These are phyloP conservation scores for Malacoraja senta DNA, from an alignment of 2,797 vertebrate species.

Conservation along the genomic window DNA sequence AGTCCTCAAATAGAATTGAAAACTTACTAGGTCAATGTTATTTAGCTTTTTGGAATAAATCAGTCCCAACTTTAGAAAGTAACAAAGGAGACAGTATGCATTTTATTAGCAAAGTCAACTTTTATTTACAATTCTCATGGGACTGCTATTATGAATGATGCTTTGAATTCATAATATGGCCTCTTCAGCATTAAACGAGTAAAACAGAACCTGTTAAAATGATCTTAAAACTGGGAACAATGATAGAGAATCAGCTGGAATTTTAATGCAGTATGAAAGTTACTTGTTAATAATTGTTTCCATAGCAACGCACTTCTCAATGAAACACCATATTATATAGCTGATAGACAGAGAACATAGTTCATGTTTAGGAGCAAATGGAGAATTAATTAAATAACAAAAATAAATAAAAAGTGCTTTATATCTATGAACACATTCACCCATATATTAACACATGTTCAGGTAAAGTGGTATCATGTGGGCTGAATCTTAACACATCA, in stretches of 20 bases:
- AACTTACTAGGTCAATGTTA: background rate
- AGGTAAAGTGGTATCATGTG: background rate
- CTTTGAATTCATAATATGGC: conserved; percentile 2
- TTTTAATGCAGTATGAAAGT: background rate
- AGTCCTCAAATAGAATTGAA: background rate
- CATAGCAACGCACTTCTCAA: background rate
- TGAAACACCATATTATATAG: background rate
- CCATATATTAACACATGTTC: background rate
- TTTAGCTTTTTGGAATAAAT: background rate
- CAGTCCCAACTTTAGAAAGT: background rate
- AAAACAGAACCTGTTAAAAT: conserved; percentile 25
- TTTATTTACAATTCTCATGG: background rate
- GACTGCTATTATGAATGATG: background rate
- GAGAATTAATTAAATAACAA: background rate
- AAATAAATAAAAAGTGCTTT: background rate
- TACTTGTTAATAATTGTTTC: background rate
- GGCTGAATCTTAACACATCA: too few relatives aligned
- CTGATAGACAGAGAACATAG: background rate
- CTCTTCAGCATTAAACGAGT: background rate
- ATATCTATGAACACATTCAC: background rate
- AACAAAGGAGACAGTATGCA: conserved; percentile 8
- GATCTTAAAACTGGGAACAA: background rate
- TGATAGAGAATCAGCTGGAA: background rate
- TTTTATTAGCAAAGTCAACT: conserved; percentile 18
- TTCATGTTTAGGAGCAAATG: background rate